A percentile compares a stretch with the other conserved stretches of the same genome.
Evolutionary conservation across 2,888 invertebrate genomes (phyloP).

Genomic region (Sarcophaga rosellei): DNA sequence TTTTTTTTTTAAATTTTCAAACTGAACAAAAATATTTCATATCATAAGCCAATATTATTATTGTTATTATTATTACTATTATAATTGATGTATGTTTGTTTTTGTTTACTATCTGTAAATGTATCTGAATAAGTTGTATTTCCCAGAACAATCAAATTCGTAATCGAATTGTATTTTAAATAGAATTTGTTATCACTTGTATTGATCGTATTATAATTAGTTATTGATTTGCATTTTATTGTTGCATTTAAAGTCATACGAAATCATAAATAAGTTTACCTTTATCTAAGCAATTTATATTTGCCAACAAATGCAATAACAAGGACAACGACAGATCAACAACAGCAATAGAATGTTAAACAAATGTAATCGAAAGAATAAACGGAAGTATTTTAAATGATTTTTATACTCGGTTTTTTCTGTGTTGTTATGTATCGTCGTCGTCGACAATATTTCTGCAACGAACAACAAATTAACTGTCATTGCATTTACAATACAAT

Average conservation of each 20-base stretch:
- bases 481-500: slow-evolving; percentile 38
- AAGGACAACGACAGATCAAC: too few relatives aligned
- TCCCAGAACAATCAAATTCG: too few relatives aligned
- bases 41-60: too few relatives aligned
- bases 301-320: too few relatives aligned
- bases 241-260: background rate
- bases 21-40: too few relatives aligned
- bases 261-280: background rate
- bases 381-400: background rate
- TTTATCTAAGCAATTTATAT: background rate
- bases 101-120: too few relatives aligned
- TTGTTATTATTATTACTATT: too few relatives aligned
- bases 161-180: too few relatives aligned
- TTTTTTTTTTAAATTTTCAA: too few relatives aligned
- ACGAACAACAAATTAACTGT: slow-evolving; percentile 42
- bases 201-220: background rate
- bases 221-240: background rate
- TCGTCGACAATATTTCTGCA: background rate
- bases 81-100: too few relatives aligned
- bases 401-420: background rate
- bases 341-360: background rate
- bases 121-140: too few relatives aligned
- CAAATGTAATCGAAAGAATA: slow-evolving; percentile 8
- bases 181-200: background rate
- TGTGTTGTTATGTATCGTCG: background rate